Evolutionary conservation across 2,113 vertebrate genomes (phyloP), one percentile per base, ranked within the genome.

Genomic region (Electrona antarctica): DNA sequence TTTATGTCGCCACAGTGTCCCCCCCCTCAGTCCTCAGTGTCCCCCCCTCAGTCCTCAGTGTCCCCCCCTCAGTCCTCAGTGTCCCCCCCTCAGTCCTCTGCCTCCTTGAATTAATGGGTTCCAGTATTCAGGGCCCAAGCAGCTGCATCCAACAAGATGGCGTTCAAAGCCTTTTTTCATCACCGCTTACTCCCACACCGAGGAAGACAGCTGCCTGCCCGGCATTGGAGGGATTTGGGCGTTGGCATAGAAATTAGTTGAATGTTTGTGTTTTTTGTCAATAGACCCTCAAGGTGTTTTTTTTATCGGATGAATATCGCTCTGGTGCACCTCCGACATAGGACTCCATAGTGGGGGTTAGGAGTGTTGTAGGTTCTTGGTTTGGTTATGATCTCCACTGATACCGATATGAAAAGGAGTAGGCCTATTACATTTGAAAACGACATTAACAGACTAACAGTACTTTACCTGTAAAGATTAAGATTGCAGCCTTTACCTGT

Each of bases 141-240:
- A 92, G 92, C 93, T 94, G 93, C 92, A 92, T 87, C 87, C 85
- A 91, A 94, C 93, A 94, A 94, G 93, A 94, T 94, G 93, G 93
- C 93, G 93, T 92, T 93, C 82, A 90, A 85, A 92, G 92, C 87
- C 84, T 87, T 89, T 41, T 88, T 86, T 85, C 87, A 87, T 86
- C 82, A 75, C 78, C 81, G 87, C 85, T 87, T 80, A 86, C 82
- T 87, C 84, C 83, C 80, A 62, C 73, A 80, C 82, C 74, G 67
- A 74, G 85, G 70, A 77, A 86, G 80, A 83, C 92, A 81, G 76
- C 83, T 84, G 87, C 84, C 77, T 76, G 87, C 84, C 77, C 75
- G 85, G 78, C 88, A 81, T 81, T 85, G 78, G 71, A 84, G 63
- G 71, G 55, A 67, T 77, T 70, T 57, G 73, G 75, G 71, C 64